Conservation (phyloP, 2,113 vertebrate genomes). For the Vireo altiloquus region DNA sequence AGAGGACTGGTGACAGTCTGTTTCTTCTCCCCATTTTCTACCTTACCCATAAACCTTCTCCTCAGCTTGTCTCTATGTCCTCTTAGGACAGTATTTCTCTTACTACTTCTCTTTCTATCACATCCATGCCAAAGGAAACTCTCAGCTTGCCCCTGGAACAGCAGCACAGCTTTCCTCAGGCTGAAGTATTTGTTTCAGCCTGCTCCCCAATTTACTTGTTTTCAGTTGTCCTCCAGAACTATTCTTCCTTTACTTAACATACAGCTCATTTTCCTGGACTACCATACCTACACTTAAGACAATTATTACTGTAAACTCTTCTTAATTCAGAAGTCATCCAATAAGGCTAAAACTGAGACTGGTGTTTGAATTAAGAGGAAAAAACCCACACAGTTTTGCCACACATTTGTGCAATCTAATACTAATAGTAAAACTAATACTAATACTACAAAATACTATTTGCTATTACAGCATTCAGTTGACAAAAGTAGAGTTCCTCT, state of each 20-base stretch:
- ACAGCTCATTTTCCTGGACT: background rate
- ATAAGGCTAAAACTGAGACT: background rate
- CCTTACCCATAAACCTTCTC: background rate
- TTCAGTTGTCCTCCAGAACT: background rate
- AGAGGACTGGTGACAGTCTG: background rate
- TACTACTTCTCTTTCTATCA: background rate
- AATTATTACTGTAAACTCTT: background rate
- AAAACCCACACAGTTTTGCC: background rate
- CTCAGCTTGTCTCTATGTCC: background rate
- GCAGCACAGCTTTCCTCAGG: background rate
- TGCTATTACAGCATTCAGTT: background rate
- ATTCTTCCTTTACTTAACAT: background rate
- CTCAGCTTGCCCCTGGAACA: background rate
- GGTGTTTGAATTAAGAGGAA: background rate
- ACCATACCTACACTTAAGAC: background rate
- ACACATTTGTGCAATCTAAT: background rate
- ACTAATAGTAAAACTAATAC: too few relatives aligned
- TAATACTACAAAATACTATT: too few relatives aligned
- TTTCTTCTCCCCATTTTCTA: background rate
- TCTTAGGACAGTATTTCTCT: background rate
- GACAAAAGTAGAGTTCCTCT: background rate
- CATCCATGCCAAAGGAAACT: background rate
- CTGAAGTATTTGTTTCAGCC: background rate
- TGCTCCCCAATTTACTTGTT: fast-evolving
- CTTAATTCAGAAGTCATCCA: background rate